Evolutionary conservation across 1,140 invertebrate genomes (phyloP).

Genomic region (Drosophila busckii): DNA sequence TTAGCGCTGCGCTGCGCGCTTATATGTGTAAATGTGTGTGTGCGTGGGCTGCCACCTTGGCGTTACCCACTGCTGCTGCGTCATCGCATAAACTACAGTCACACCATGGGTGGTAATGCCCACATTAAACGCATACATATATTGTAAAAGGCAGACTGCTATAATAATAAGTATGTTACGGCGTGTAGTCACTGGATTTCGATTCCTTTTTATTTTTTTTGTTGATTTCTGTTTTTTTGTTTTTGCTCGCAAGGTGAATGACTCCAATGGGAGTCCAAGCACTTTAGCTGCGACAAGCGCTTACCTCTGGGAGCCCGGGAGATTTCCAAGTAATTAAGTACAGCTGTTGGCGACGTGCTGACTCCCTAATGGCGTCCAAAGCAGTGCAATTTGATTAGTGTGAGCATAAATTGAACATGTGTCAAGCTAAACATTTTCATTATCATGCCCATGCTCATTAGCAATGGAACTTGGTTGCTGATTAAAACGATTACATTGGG

Average conservation of each 20-base stretch:
- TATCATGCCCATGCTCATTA: too few species aligned
- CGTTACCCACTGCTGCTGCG: constrained; percentile 1
- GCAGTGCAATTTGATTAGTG: constrained; percentile 49
- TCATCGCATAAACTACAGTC: constrained; percentile 3
- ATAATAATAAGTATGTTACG: constrained; percentile 17
- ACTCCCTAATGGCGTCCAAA: constrained; percentile 42
- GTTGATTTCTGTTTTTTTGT: constrained; percentile 8
- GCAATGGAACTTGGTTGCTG: too few species aligned
- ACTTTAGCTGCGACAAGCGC: constrained; percentile 2
- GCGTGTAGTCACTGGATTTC: not conserved
- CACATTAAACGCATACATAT: constrained; percentile 21
- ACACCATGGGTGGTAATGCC: constrained; percentile 21
- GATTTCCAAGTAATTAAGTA: constrained; percentile 68
- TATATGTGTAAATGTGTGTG: constrained; percentile 16
- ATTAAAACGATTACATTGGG: too few species aligned
- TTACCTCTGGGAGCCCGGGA: constrained; percentile 5
- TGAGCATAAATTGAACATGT: constrained; percentile 56
- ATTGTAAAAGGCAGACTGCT: constrained; percentile 11
- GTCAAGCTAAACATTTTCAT: constrained; percentile 15
- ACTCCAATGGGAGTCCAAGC: constrained; percentile 40
- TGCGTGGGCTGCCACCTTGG: constrained; percentile 27
- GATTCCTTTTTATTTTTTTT: constrained; percentile 6
- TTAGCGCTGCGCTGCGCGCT: constrained; percentile 44
- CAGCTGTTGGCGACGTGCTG: constrained; percentile 49
- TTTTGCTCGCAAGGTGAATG: constrained; percentile 55